Percentiles rank a stretch among this genome's conserved stretches.
Evolutionary conservation across 2,888 invertebrate genomes (phyloP).

Genomic region (Erebia aethiops): DNA sequence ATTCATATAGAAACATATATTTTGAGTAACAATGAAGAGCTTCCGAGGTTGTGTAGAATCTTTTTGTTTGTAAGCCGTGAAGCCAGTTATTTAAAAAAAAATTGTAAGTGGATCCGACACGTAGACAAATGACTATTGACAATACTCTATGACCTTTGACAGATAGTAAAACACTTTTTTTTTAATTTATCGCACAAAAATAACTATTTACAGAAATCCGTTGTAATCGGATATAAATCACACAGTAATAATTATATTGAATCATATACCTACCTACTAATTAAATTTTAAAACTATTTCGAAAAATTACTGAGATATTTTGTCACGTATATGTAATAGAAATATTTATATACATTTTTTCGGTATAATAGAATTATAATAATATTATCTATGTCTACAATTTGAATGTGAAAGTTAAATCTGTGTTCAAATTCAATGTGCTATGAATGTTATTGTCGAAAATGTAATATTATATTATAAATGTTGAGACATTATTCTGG

Average conservation of each 20-base stretch:
- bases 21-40: constrained; percentile 55
- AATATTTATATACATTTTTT: constrained; percentile 66
- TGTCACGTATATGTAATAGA: constrained; percentile 56
- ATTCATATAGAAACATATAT: constrained; percentile 22
- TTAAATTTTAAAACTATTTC: constrained; percentile 63
- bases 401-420: constrained; percentile 66
- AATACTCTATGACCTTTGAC: constrained; percentile 75
- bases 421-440: constrained; percentile 74
- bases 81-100: too few species aligned
- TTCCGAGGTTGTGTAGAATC: constrained; percentile 76
- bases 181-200: constrained; percentile 73
- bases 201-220: constrained; percentile 44
- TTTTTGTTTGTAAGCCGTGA: constrained; percentile 49
- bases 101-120: constrained; percentile 51
- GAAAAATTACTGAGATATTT: constrained; percentile 59
- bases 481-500: constrained; percentile 46
- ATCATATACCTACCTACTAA: constrained; percentile 37
- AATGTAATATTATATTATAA: constrained; percentile 56
- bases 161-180: constrained; percentile 58
- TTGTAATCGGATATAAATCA: constrained; percentile 54
- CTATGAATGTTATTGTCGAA: constrained; percentile 68
- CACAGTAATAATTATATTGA: constrained; percentile 54
- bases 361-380: constrained; percentile 64
- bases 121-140: constrained; percentile 64
- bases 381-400: constrained; percentile 64